These are phyloP conservation scores for Aepyceros melampus DNA, from an alignment of 2,113 vertebrate species.

Conservation along the genomic window DNA sequence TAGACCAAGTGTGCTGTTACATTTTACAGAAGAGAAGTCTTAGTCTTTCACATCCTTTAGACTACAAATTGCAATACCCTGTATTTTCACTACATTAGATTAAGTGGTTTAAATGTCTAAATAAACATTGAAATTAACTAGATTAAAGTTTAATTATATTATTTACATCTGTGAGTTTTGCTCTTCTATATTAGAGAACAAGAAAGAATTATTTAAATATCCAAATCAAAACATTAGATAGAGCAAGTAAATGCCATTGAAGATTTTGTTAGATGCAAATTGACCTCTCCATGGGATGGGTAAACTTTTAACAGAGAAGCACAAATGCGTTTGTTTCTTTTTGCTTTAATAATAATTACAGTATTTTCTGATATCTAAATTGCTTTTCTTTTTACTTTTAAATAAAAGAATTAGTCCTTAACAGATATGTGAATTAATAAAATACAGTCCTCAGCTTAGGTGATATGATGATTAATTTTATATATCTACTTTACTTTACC, in stretches of 20 bases:
- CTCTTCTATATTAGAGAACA: slow-evolving; percentile 1
- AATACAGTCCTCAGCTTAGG: not conserved
- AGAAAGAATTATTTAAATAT: slow-evolving; percentile 31
- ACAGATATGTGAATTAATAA: not conserved
- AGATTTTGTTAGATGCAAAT: slow-evolving; percentile 9
- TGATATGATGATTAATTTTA: not conserved
- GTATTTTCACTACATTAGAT: not conserved
- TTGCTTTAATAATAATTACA: not conserved
- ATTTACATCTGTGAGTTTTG: not conserved
- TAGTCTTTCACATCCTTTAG: not conserved
- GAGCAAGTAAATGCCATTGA: not conserved
- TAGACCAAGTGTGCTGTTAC: not conserved
- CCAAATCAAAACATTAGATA: not conserved
- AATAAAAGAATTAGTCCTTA: not conserved
- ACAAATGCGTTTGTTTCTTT: not conserved
- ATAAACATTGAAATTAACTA: slow-evolving; percentile 17
- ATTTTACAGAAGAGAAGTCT: not conserved
- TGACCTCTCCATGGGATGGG: not conserved
- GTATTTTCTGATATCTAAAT: not conserved
- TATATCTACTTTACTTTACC: not conserved
- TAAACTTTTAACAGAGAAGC: not conserved
- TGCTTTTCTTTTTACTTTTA: slow-evolving; percentile 10
- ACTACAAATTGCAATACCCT: not conserved
- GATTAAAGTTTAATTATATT: not conserved
- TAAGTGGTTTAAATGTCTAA: slow-evolving; percentile 16